These are phyloP conservation scores for Bergia puertoricense DNA, from an alignment of 92 coral and sea anemone genomes.

Conservation along the genomic window DNA sequence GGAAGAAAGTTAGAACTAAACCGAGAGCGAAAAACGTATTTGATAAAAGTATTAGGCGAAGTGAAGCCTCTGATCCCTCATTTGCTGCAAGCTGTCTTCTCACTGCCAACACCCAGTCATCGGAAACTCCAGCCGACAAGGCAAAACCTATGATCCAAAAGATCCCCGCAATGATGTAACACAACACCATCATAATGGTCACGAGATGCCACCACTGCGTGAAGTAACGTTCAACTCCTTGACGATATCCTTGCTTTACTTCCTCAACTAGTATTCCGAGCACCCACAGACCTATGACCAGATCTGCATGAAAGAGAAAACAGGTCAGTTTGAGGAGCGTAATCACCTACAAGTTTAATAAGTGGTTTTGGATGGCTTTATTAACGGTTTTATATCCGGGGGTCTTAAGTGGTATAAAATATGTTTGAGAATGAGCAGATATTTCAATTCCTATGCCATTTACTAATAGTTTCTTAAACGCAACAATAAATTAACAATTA, in stretches of 20 bases:
- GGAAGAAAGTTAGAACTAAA: constrained; percentile 73
- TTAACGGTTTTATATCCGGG: too few species aligned
- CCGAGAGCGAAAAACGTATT: constrained; percentile 78
- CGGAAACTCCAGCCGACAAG: constrained; percentile 49
- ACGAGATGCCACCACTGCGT: constrained; percentile 88
- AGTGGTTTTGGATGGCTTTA: too few species aligned
- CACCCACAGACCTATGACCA: constrained; percentile 70
- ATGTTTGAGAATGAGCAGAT: too few species aligned
- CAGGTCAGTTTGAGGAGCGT: background rate
- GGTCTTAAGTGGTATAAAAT: too few species aligned
- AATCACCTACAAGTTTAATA: background rate
- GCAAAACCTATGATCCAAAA: constrained; percentile 75
- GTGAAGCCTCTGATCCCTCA: constrained; percentile 42
- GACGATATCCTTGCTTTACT: constrained; percentile 60
- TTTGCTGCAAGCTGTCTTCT: background rate
- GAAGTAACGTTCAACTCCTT: constrained; percentile 72
- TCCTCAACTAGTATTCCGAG: constrained; percentile 80
- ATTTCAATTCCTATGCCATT: too few species aligned
- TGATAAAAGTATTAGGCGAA: constrained; percentile 67
- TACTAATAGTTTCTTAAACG: too few species aligned
- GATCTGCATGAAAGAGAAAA: constrained; percentile 41
- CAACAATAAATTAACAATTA: too few species aligned
- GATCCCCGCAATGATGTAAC: constrained; percentile 65
- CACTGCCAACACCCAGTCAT: constrained; percentile 52
- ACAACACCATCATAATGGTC: constrained; percentile 56